A percentile compares a stretch with the other conserved stretches of the same genome.
These are phyloP conservation scores for Oreochromis niloticus DNA, from an alignment of 2,113 vertebrate genomes.

Conservation along the genomic window DNA sequence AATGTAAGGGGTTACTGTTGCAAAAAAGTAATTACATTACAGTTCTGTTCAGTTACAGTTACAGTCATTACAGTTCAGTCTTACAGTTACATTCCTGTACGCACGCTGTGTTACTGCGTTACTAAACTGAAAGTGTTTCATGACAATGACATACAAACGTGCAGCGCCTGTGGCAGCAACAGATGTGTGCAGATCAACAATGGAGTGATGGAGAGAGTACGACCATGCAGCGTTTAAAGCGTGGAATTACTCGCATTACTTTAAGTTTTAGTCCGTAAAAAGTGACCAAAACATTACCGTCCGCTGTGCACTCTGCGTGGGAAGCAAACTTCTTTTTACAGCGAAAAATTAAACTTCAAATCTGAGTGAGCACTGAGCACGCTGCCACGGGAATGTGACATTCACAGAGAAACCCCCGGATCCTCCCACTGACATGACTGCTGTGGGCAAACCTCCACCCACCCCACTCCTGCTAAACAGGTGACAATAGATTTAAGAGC, in stretches of 20 bases:
- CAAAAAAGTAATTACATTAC: background rate
- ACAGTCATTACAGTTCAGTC: too few species aligned
- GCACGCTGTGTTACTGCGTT: rapidly evolving
- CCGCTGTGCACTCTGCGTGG: background rate
- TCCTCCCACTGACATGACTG: background rate
- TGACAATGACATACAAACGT: background rate
- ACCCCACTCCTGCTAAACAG: background rate
- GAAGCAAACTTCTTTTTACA: background rate
- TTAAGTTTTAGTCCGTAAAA: background rate
- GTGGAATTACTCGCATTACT: background rate
- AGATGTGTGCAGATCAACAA: background rate
- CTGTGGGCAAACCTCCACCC: rapidly evolving
- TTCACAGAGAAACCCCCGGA: background rate
- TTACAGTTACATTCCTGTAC: background rate
- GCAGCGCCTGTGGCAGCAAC: background rate
- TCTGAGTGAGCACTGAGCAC: background rate
- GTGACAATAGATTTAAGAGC: background rate
- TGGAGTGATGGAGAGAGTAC: background rate
- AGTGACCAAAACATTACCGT: background rate
- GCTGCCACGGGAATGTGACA: background rate
- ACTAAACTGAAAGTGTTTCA: background rate
- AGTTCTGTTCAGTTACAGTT: background rate
- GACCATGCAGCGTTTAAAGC: background rate
- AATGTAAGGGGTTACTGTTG: background rate
- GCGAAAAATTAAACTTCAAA: background rate